Conservation (phyloP, 2,113 vertebrate genomes). For the Cryptomyrus ogoouensis region DNA sequence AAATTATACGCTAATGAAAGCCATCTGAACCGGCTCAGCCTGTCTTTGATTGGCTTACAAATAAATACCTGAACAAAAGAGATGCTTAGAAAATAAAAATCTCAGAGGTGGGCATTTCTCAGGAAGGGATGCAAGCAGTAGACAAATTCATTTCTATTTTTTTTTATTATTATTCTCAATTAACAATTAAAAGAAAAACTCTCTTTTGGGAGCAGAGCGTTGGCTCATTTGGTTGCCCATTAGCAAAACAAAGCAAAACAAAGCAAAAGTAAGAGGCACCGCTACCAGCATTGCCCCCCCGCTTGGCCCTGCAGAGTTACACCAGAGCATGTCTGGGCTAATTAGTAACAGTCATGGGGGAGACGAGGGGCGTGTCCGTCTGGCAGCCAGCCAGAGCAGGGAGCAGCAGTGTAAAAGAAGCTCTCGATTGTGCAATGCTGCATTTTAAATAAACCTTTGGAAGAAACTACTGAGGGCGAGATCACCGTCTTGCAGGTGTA, state of each 20-base stretch:
- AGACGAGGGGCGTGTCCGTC: not conserved
- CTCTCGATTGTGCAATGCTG: not conserved
- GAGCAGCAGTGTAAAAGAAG: not conserved
- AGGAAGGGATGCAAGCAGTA: not conserved
- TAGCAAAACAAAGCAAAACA: not conserved
- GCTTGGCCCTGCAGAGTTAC: not conserved
- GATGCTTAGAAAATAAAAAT: slow-evolving; percentile 4
- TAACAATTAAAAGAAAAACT: not conserved
- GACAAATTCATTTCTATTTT: not conserved
- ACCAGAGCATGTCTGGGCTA: not conserved
- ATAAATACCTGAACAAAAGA: not conserved
- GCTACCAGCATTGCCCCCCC: not conserved
- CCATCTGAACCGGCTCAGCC: not conserved
- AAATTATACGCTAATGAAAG: not conserved
- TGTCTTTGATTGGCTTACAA: not conserved
- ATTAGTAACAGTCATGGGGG: not conserved
- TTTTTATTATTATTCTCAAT: not conserved
- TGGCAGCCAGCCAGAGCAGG: not conserved
- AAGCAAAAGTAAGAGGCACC: not conserved
- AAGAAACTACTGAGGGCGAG: not conserved
- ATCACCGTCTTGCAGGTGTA: not conserved
- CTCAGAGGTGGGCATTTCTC: not conserved
- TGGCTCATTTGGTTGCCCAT: not conserved
- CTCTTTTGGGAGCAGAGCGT: not conserved
- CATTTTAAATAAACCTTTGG: not conserved